phyloP scores from a whole-genome alignment of 2,888 invertebrate species.

The Melinaea menophilus region DNA sequence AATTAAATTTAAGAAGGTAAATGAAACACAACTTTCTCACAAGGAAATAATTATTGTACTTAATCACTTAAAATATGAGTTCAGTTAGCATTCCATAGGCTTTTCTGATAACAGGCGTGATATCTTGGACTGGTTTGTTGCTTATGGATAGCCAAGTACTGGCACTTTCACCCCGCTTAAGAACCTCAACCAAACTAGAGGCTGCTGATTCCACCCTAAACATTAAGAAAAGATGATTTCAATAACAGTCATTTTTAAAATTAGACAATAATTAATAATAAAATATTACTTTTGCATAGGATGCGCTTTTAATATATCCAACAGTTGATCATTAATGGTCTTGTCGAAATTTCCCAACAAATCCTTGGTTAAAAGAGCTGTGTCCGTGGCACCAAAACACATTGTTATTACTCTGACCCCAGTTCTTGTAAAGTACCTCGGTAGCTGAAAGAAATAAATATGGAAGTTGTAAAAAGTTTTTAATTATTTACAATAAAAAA shows the following conservation, averaged over 20 bases:
- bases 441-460: slow-evolving; percentile 32
- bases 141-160: slow-evolving; percentile 9
- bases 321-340: slow-evolving; percentile 15
- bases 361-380: slow-evolving; percentile 35
- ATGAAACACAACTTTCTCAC: no score
- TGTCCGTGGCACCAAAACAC: slow-evolving; percentile 46
- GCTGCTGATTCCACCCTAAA: slow-evolving; percentile 12
- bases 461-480: no score
- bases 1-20: no score
- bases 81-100: slow-evolving; percentile 7
- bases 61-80: neutral
- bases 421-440: slow-evolving; percentile 39
- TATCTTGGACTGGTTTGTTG: slow-evolving; percentile 7
- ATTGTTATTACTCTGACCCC: slow-evolving; percentile 47
- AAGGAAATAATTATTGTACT: no score
- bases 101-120: slow-evolving; percentile 8
- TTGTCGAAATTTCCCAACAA: slow-evolving; percentile 37
- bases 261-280: slow-evolving; percentile 8
- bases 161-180: slow-evolving; percentile 7
- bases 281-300: slow-evolving; percentile 35
- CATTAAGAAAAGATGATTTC: neutral
- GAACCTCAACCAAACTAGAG: slow-evolving; percentile 4
- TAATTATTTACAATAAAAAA: no score
- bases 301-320: slow-evolving; percentile 21
- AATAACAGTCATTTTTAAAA: no score